Evolutionary conservation across 2,797 vertebrate genomes (phyloP).

Genomic region (Poecile montanus): DNA sequence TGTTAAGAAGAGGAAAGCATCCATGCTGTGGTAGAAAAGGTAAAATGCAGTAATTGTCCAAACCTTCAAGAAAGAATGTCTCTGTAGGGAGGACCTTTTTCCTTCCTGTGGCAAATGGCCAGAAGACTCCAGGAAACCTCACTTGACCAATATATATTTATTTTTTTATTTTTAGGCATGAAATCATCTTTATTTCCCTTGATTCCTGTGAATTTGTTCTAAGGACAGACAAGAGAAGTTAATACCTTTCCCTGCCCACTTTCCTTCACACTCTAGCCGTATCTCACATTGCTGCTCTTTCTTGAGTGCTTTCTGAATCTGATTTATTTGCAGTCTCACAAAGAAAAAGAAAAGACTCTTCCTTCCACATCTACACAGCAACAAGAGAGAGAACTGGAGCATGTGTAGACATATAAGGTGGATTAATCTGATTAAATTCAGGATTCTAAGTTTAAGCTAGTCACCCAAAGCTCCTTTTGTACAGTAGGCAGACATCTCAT

Average conservation of each 20-base stretch:
- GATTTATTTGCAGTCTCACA: slow-evolving; percentile 9
- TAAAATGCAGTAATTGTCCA: slow-evolving; percentile 65
- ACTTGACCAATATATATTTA: slow-evolving; percentile 28
- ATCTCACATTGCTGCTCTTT: not conserved
- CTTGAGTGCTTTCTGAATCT: slow-evolving; percentile 9
- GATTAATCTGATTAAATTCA: slow-evolving; percentile 56
- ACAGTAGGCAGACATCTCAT: slow-evolving; percentile 39
- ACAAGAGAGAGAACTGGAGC: slow-evolving; percentile 10
- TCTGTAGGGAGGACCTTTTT: slow-evolving; percentile 31
- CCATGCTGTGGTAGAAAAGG: slow-evolving; percentile 18
- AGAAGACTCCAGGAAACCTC: slow-evolving; percentile 31
- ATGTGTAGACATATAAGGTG: not conserved
- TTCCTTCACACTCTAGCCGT: not conserved
- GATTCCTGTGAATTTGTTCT: slow-evolving; percentile 5
- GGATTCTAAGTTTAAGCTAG: slow-evolving; percentile 40
- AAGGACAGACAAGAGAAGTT: not conserved
- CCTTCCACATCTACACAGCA: not conserved
- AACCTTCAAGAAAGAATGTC: slow-evolving; percentile 58
- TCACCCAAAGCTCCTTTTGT: slow-evolving; percentile 52
- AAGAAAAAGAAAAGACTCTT: not conserved
- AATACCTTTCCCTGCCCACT: not conserved
- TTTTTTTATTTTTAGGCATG: slow-evolving; percentile 63
- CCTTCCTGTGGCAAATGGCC: slow-evolving; percentile 40
- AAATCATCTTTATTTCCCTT: slow-evolving; percentile 29
- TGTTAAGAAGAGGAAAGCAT: slow-evolving; percentile 59